phyloP scores from a whole-genome alignment of 1,140 invertebrate species.

The Paraescarpia echinospica region DNA sequence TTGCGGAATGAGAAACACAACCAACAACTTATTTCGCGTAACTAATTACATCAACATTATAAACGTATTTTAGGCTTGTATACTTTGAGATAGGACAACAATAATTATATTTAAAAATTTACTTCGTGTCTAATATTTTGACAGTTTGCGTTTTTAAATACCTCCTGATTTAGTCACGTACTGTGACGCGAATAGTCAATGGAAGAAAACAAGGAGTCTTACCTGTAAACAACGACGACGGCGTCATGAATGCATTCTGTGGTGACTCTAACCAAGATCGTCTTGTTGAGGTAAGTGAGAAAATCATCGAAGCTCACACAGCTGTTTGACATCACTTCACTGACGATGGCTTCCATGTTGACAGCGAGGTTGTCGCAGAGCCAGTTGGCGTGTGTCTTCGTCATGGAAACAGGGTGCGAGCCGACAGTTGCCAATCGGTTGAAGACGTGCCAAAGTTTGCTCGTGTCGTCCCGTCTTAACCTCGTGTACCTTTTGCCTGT shows the following conservation, averaged over 20 bases:
- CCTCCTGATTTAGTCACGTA: background rate
- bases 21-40: no score
- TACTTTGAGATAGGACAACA: background rate
- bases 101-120: background rate
- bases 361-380: conserved; percentile 22
- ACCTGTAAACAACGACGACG: background rate
- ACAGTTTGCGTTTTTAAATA: background rate
- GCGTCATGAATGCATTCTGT: background rate
- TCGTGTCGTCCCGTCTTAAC: background rate
- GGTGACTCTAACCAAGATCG: background rate
- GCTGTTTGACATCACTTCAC: background rate
- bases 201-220: background rate
- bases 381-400: conserved; percentile 22
- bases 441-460: conserved; percentile 30
- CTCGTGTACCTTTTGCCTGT: background rate
- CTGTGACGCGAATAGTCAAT: background rate
- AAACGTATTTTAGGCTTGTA: background rate
- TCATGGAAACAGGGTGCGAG: conserved; percentile 24
- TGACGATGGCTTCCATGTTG: background rate
- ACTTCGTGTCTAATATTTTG: background rate
- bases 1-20: background rate
- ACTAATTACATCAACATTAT: background rate
- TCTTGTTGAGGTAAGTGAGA: background rate
- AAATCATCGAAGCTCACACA: background rate
- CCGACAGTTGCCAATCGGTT: conserved; percentile 27